Conservation (phyloP, 2,888 invertebrate species). For the Apodemia hepburni region DNA sequence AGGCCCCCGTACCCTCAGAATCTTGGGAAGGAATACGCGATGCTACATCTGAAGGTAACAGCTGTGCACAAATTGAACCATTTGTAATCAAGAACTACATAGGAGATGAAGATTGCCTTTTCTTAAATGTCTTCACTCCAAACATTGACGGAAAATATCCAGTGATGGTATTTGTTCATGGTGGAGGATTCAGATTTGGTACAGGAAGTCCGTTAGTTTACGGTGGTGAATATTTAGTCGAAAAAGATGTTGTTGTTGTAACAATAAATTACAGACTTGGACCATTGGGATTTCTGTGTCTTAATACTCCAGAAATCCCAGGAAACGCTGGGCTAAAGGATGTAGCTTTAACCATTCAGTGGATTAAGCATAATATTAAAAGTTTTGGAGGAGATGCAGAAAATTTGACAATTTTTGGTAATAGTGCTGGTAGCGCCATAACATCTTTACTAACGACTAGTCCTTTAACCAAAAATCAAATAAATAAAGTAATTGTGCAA, state of each 20-base stretch:
- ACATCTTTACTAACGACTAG: constrained; percentile 56
- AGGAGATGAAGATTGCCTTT: constrained; percentile 84
- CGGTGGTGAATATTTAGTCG: constrained; percentile 76
- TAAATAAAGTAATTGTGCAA: constrained; percentile 61
- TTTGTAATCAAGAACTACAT: constrained; percentile 55
- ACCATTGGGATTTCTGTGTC: constrained; percentile 23
- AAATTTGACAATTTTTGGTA: constrained; percentile 64
- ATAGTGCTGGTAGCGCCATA: constrained; percentile 55
- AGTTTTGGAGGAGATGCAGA: constrained; percentile 66
- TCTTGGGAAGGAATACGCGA: constrained; percentile 80
- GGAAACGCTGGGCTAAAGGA: constrained; percentile 59
- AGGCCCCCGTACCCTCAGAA: constrained; percentile 79
- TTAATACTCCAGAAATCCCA: no score
- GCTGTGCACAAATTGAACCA: constrained; percentile 79
- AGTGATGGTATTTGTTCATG: constrained; percentile 80
- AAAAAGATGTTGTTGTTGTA: constrained; percentile 78
- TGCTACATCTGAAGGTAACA: constrained; percentile 81
- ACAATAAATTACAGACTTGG: constrained; percentile 78
- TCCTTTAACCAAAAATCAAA: constrained; percentile 52
- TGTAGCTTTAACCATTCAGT: constrained; percentile 56
- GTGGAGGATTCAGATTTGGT: constrained; percentile 74
- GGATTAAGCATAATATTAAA: constrained; percentile 65
- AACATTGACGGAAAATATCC: constrained; percentile 72
- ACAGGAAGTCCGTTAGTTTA: constrained; percentile 70
- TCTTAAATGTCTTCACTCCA: constrained; percentile 84